These are phyloP conservation scores for Epinotia demarniana DNA, from an alignment of 2,888 invertebrate genomes.

Conservation along the genomic window DNA sequence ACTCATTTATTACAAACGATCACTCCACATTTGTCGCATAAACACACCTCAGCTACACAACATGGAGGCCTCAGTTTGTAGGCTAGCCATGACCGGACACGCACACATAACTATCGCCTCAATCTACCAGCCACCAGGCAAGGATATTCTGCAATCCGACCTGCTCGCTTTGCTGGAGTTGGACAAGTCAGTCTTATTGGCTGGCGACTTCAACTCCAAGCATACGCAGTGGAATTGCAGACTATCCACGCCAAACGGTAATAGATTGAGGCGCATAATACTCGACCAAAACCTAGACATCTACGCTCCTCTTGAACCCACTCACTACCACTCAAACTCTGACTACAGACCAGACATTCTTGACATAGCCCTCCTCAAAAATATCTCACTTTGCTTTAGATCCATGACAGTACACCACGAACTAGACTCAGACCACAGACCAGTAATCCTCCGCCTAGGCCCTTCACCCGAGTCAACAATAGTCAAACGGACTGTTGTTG, in stretches of 20 bases:
- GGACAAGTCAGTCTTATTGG: background rate
- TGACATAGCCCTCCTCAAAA: background rate
- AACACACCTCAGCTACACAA: background rate
- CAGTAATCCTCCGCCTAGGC: too few relatives aligned
- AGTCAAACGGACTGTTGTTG: background rate
- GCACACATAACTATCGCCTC: too few relatives aligned
- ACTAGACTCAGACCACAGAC: too few relatives aligned
- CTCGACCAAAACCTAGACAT: background rate
- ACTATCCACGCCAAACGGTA: background rate
- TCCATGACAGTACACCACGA: background rate
- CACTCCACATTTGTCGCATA: background rate
- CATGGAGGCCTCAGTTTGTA: too few relatives aligned
- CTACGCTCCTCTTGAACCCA: background rate
- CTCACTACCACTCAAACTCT: background rate
- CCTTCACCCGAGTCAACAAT: too few relatives aligned
- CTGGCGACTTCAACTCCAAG: constrained; percentile 2
- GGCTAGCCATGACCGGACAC: too few relatives aligned
- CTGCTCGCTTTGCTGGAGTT: background rate
- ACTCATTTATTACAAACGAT: background rate
- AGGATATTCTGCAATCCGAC: too few relatives aligned
- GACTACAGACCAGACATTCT: background rate
- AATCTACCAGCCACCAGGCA: too few relatives aligned
- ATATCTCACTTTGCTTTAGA: background rate
- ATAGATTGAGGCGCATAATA: background rate
- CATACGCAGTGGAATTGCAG: background rate